Conservation (phyloP, 2,888 invertebrate genomes). For the Acanthosepion lycidas region DNA sequence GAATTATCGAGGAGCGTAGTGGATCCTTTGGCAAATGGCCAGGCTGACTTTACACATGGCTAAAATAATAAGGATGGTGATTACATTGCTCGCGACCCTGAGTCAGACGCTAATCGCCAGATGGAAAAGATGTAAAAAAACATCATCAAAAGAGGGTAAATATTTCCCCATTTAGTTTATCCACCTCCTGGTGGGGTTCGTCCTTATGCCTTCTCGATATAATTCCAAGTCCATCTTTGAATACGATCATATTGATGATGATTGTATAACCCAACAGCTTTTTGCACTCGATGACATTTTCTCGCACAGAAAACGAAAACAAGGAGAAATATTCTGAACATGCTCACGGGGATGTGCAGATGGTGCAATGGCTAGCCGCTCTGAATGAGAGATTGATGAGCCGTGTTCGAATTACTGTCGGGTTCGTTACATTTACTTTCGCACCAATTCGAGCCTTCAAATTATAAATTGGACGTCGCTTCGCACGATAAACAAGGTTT, state of each 20-base stretch:
- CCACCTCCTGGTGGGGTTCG: background rate
- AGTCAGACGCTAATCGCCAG: background rate
- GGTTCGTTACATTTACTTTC: too few species aligned
- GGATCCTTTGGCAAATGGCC: too few species aligned
- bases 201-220: background rate
- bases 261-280: background rate
- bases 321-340: constrained; percentile 2
- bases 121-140: background rate
- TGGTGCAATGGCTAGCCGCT: too few species aligned
- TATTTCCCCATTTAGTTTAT: background rate
- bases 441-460: too few species aligned
- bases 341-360: background rate
- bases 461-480: too few species aligned
- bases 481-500: too few species aligned
- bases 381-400: too few species aligned
- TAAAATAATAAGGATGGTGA: background rate
- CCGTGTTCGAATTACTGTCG: too few species aligned
- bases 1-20: too few species aligned
- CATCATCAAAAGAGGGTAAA: background rate
- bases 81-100: background rate
- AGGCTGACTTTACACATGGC: too few species aligned
- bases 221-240: background rate
- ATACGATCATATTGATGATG: background rate
- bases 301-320: background rate
- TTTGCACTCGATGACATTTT: background rate